These are phyloP conservation scores for Dryomyza anilis DNA, from an alignment of 2,888 invertebrate genomes.

Conservation along the genomic window DNA sequence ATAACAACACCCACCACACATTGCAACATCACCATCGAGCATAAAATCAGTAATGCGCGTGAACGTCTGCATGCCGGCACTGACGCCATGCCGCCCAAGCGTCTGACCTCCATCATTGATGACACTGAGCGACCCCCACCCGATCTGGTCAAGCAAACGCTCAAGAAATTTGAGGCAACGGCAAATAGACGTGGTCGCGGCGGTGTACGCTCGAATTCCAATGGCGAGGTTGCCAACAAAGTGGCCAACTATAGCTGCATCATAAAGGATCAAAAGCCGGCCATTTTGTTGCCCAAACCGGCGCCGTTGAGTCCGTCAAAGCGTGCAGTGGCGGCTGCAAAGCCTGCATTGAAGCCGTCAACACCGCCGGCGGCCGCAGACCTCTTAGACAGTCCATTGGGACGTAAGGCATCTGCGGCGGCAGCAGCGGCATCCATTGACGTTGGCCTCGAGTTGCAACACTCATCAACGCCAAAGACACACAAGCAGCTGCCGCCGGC, in stretches of 20 bases:
- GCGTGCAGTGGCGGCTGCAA: slow-evolving; percentile 23
- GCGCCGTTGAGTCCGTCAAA: slow-evolving; percentile 56
- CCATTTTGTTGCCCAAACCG: slow-evolving; percentile 63
- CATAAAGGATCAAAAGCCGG: slow-evolving; percentile 66
- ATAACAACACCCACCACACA: slow-evolving; percentile 15
- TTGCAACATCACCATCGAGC: slow-evolving; percentile 56
- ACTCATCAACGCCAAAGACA: slow-evolving; percentile 28
- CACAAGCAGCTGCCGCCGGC: slow-evolving; percentile 27
- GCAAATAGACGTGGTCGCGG: slow-evolving; percentile 64
- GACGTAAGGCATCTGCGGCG: slow-evolving; percentile 35
- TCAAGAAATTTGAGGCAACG: slow-evolving; percentile 80
- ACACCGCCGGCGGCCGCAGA: slow-evolving; percentile 30
- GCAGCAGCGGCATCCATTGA: slow-evolving; percentile 2
- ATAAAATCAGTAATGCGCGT: slow-evolving; percentile 59
- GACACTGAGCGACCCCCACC: slow-evolving; percentile 84
- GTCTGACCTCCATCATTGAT: slow-evolving; percentile 69
- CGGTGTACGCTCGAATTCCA: slow-evolving; percentile 57
- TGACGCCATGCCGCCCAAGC: slow-evolving; percentile 63
- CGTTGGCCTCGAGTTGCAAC: slow-evolving; percentile 4
- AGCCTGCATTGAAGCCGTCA: slow-evolving; percentile 23
- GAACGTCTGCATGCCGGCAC: slow-evolving; percentile 61
- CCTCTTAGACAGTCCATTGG: slow-evolving; percentile 39
- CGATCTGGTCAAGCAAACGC: slow-evolving; percentile 85
- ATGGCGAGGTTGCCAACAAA: slow-evolving; percentile 68
- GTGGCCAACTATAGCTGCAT: slow-evolving; percentile 70